Evolutionary conservation across 2,797 vertebrate species (phyloP).

Genomic region (Parambassis ranga): DNA sequence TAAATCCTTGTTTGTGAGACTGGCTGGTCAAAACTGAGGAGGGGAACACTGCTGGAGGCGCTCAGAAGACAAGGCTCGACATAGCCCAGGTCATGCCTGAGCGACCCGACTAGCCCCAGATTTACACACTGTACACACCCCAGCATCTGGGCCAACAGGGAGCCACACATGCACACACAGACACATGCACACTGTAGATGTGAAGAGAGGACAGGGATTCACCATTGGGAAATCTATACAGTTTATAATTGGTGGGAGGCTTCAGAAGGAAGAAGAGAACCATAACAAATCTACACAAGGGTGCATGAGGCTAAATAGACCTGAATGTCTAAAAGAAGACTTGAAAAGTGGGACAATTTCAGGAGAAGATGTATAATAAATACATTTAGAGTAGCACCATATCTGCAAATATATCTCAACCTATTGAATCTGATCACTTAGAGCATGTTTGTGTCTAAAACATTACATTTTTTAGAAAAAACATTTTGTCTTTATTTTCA

Average conservation of each 20-base stretch:
- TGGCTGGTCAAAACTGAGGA: conserved; percentile 63
- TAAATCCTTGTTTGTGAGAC: conserved; percentile 76
- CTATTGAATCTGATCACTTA: background rate
- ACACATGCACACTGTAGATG: conserved; percentile 52
- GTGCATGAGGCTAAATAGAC: conserved; percentile 65
- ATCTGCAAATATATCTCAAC: background rate
- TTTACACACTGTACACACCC: conserved; percentile 78
- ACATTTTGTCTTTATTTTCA: no score
- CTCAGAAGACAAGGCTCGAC: conserved; percentile 73
- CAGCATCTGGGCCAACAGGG: conserved; percentile 74
- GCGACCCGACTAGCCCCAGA: conserved; percentile 72
- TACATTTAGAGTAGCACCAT: background rate
- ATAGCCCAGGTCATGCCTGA: conserved; percentile 79
- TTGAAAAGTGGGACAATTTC: conserved; percentile 37
- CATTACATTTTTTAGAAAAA: no score
- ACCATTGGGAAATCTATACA: conserved; percentile 75
- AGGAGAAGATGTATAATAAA: background rate
- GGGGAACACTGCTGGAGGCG: conserved; percentile 72
- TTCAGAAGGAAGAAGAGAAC: conserved; percentile 70
- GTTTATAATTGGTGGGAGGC: conserved; percentile 79
- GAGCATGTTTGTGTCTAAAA: no score
- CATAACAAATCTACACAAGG: conserved; percentile 74
- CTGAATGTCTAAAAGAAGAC: conserved; percentile 56
- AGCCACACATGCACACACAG: conserved; percentile 31
- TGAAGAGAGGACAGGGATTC: conserved; percentile 68